Percentiles rank a stretch among this genome's conserved stretches.
phyloP scores from a whole-genome alignment of 2,888 invertebrate genomes.

The Desoria tigrina region DNA sequence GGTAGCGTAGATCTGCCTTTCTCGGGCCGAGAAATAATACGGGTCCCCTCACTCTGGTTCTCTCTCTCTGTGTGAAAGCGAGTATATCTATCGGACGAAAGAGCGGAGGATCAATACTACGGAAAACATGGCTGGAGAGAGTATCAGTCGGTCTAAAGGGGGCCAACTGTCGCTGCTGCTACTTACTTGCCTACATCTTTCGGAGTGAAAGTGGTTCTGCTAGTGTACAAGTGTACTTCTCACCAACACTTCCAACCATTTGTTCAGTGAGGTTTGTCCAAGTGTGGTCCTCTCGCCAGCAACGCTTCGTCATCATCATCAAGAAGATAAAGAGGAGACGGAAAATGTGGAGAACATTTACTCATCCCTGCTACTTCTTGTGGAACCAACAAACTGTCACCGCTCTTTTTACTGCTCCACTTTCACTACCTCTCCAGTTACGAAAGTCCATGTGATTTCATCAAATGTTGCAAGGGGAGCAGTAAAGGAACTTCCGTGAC shows the following conservation, averaged over 20 bases:
- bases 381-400: too few relatives aligned
- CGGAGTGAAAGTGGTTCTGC: neutral
- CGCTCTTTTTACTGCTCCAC: too few relatives aligned
- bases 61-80: neutral
- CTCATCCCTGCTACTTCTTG: neutral
- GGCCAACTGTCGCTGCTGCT: constrained; percentile 18
- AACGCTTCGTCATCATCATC: neutral
- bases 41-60: neutral
- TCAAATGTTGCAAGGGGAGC: too few relatives aligned
- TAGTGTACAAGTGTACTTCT: constrained; percentile 3
- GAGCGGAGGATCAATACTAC: constrained; percentile 44
- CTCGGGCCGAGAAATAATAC: neutral
- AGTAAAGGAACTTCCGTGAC: too few relatives aligned
- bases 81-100: constrained; percentile 1
- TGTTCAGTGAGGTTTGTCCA: neutral
- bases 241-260: neutral
- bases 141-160: constrained; percentile 1
- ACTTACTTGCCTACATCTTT: too few relatives aligned
- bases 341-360: neutral
- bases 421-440: too few relatives aligned
- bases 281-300: neutral
- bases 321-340: neutral
- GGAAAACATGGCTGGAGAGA: constrained; percentile 49
- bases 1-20: neutral
- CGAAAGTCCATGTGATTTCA: too few relatives aligned